Evolutionary conservation across 1,140 invertebrate genomes (phyloP).

Genomic region (Zaprionus ghesquierei): DNA sequence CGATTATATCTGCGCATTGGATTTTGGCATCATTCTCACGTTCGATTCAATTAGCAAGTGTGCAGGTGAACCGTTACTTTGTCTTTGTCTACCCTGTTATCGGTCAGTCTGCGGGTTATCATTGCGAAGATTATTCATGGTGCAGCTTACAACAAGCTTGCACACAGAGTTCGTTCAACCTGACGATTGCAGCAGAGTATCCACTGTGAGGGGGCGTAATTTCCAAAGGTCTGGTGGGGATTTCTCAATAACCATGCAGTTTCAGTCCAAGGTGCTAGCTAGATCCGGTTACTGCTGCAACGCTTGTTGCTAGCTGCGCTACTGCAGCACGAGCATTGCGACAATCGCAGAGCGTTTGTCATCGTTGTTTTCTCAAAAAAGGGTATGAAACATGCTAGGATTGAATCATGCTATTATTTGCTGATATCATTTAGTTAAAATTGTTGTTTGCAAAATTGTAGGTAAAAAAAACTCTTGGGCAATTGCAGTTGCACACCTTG

Average conservation of each 20-base stretch:
- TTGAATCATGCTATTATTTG: not conserved
- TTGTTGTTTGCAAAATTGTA: not conserved
- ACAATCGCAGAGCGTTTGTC: not conserved
- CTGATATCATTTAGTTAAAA: not conserved
- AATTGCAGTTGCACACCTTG: conserved; percentile 24
- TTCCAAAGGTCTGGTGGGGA: not conserved
- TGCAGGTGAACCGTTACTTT: not conserved
- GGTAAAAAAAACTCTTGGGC: not conserved
- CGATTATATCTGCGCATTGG: not conserved
- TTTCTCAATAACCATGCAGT: conserved; percentile 8
- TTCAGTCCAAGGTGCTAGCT: not conserved
- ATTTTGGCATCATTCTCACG: not conserved
- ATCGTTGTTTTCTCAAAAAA: not conserved
- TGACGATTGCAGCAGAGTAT: not conserved
- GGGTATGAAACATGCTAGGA: not conserved
- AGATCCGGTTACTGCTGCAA: conserved; percentile 49
- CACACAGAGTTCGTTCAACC: not conserved
- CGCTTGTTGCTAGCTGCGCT: not conserved
- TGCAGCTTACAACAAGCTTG: not conserved
- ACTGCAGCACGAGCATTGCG: not conserved
- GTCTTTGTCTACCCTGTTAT: not conserved
- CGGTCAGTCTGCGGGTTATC: not conserved
- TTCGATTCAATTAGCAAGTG: not conserved
- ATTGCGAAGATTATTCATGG: not conserved
- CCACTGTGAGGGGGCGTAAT: not conserved